Conservation (phyloP, 1,140 invertebrate genomes). For the Magallana angulata region DNA sequence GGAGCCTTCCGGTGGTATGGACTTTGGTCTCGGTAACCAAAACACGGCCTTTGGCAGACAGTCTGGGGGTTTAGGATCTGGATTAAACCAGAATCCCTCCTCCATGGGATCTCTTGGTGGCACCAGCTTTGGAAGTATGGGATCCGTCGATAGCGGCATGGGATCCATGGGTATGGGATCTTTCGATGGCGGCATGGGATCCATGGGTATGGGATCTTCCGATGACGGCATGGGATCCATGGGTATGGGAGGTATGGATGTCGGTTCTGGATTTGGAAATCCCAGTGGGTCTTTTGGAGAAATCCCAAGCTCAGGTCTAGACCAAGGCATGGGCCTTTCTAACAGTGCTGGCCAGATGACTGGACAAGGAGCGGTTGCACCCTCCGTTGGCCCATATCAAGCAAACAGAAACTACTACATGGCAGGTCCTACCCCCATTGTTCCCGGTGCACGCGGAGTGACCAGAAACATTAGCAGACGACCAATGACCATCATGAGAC, state of each 20-base stretch:
- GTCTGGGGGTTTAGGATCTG: background rate
- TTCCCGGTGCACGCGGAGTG: background rate
- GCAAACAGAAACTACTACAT: background rate
- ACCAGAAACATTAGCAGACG: background rate
- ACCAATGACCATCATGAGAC: background rate
- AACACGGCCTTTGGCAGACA: background rate
- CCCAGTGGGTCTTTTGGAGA: background rate
- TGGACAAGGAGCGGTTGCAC: background rate
- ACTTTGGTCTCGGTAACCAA: background rate
- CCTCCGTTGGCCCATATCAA: background rate
- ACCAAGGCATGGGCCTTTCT: background rate
- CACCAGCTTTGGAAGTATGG: background rate
- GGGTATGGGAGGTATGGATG: background rate
- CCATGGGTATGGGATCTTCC: background rate
- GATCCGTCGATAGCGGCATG: background rate
- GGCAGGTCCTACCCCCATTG: background rate
- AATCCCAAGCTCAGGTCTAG: background rate
- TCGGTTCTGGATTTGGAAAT: background rate
- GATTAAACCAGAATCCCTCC: background rate
- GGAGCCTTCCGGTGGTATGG: background rate
- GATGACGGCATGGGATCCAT: background rate
- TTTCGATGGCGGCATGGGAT: background rate
- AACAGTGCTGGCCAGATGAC: background rate
- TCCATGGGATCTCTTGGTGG: background rate
- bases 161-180: background rate